phyloP scores from a whole-genome alignment of 1,140 invertebrate genomes.

The Pantala flavescens region DNA sequence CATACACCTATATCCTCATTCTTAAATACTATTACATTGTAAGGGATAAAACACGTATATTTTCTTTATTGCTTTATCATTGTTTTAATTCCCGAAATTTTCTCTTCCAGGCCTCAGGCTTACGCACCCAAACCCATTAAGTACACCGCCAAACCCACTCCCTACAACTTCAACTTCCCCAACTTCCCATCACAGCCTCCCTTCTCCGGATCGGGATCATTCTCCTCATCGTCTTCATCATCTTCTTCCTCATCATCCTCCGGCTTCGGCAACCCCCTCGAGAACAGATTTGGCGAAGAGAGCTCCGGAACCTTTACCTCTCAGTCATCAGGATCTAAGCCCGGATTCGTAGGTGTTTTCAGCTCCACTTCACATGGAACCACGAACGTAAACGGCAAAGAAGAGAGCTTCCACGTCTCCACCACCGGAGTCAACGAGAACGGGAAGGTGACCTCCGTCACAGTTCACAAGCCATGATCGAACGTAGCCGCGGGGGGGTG shows the following conservation, averaged over 20 bases:
- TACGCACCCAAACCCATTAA: not conserved
- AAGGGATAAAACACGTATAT: no score
- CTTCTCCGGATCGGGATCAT: no score
- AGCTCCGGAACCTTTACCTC: not conserved
- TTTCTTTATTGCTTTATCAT: no score
- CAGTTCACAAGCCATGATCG: conserved; percentile 35
- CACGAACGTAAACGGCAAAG: conserved; percentile 46
- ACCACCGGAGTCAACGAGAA: conserved; percentile 59
- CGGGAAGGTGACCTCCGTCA: conserved; percentile 52
- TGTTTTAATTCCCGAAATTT: not conserved
- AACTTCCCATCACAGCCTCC: no score
- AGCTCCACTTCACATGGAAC: conserved; percentile 47
- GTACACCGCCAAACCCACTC: not conserved
- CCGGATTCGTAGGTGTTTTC: conserved; percentile 42
- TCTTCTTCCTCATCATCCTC: not conserved
- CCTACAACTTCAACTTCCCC: not conserved
- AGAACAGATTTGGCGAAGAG: not conserved
- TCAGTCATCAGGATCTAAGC: not conserved
- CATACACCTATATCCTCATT: no score
- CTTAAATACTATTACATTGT: no score
- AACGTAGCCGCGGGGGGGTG: no score
- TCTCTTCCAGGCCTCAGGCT: not conserved
- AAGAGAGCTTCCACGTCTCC: conserved; percentile 41
- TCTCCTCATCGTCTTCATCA: not conserved
- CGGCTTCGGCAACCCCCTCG: not conserved